phyloP scores from a whole-genome alignment of 2,797 vertebrate species.

The Malacoraja senta region DNA sequence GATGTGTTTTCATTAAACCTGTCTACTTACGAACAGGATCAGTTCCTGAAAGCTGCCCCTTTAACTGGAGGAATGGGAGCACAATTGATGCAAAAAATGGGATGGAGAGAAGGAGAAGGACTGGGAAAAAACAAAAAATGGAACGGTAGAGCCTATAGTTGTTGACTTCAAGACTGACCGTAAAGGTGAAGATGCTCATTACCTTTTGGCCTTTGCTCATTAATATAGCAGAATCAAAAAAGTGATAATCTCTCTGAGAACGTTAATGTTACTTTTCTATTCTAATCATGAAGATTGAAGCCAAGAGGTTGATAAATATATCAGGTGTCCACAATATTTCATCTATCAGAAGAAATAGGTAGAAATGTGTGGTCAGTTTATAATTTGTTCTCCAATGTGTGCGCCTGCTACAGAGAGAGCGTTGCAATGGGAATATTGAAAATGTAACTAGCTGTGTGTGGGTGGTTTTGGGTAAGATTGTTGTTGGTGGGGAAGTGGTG shows the following conservation, averaged over 20 bases:
- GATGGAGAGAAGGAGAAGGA: constrained; percentile 90
- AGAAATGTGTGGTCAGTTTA: neutral
- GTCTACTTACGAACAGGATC: constrained; percentile 77
- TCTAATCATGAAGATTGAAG: neutral
- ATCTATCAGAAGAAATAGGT: neutral
- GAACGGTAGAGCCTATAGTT: constrained; percentile 88
- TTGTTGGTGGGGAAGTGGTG: no score
- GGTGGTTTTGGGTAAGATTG: neutral
- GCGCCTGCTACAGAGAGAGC: neutral
- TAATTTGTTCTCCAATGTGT: neutral
- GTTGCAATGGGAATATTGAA: neutral
- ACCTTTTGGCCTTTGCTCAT: neutral
- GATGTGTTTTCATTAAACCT: constrained; percentile 50
- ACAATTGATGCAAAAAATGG: constrained; percentile 97
- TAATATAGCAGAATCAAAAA: no score
- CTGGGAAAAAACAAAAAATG: constrained; percentile 87
- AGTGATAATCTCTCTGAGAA: neutral
- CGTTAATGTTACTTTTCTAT: neutral
- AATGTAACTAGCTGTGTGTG: neutral
- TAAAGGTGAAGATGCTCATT: constrained; percentile 66
- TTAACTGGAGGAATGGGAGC: constrained; percentile 90
- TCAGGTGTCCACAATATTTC: neutral
- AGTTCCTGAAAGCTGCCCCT: constrained; percentile 89
- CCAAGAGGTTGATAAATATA: neutral
- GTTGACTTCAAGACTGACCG: constrained; percentile 97